Conservation (phyloP, 2,888 invertebrate species). For the Trisateles emortualis region DNA sequence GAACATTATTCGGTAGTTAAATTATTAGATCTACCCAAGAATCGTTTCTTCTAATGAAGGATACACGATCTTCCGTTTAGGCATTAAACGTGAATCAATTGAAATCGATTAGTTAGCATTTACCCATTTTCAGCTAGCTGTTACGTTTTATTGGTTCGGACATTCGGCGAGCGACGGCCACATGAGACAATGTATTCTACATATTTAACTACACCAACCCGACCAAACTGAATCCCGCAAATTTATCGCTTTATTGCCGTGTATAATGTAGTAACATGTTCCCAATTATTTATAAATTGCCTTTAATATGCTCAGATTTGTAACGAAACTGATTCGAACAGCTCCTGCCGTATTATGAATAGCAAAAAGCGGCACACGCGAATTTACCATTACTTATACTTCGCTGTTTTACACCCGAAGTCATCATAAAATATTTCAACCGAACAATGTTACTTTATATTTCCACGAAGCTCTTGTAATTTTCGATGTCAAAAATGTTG, state of each 20-base stretch:
- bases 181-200: constrained; percentile 13
- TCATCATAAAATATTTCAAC: constrained; percentile 31
- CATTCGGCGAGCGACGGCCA: constrained; percentile 22
- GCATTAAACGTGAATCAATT: constrained; percentile 11
- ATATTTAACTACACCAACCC: constrained; percentile 19
- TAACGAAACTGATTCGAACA: constrained; percentile 45
- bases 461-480: constrained; percentile 29
- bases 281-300: constrained; percentile 20
- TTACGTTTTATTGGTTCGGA: constrained; percentile 51
- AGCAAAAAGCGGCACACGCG: constrained; percentile 55
- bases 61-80: constrained; percentile 5
- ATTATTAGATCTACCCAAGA: not conserved
- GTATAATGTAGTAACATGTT: constrained; percentile 20
- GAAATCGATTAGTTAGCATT: constrained; percentile 49
- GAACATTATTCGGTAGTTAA: not conserved
- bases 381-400: constrained; percentile 54
- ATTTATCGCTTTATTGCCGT: constrained; percentile 22
- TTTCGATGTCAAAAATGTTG: constrained; percentile 23
- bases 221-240: constrained; percentile 19
- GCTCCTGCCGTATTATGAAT: constrained; percentile 52
- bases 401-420: constrained; percentile 33
- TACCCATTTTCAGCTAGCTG: constrained; percentile 44
- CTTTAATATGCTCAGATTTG: constrained; percentile 27
- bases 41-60: constrained; percentile 1
- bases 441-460: constrained; percentile 34